Percentiles rank a stretch among this genome's conserved stretches.
Conservation (phyloP, 1,140 invertebrate genomes). For the Lucilia sericata region DNA sequence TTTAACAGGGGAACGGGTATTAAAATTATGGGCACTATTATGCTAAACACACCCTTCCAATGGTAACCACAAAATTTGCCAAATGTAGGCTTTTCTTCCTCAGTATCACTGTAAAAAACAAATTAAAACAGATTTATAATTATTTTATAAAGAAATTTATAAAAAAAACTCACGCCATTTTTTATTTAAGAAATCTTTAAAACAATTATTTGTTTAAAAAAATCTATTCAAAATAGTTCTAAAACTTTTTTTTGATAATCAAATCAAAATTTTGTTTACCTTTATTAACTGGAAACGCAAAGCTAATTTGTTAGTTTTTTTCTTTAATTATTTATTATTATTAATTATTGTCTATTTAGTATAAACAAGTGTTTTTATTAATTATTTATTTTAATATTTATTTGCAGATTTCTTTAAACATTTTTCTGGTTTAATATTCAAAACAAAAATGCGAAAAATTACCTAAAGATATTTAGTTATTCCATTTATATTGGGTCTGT, state of each 20-base stretch:
- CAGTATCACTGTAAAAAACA: slow-evolving; percentile 19
- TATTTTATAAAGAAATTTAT: slow-evolving; percentile 39
- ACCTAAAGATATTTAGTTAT: not conserved
- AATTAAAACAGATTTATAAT: not conserved
- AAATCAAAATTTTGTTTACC: no score
- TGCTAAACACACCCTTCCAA: slow-evolving; percentile 41
- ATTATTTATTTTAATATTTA: not conserved
- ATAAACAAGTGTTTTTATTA: not conserved
- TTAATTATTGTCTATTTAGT: not conserved
- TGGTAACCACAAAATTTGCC: slow-evolving; percentile 24
- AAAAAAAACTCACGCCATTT: slow-evolving; percentile 46
- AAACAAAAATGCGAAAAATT: slow-evolving; percentile 37
- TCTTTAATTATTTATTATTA: no score
- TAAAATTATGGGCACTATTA: slow-evolving; percentile 24
- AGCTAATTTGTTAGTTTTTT: not conserved
- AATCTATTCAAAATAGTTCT: no score
- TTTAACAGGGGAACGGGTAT: not conserved
- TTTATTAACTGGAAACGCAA: not conserved
- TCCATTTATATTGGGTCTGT: not conserved
- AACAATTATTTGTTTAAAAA: no score
- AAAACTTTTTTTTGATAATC: no score
- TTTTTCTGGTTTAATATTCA: not conserved
- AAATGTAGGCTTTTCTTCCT: not conserved
- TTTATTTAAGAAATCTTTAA: no score
- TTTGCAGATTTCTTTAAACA: not conserved